Evolutionary conservation across 2,797 vertebrate species (phyloP).

Genomic region (Zenarchopterus dispar): DNA sequence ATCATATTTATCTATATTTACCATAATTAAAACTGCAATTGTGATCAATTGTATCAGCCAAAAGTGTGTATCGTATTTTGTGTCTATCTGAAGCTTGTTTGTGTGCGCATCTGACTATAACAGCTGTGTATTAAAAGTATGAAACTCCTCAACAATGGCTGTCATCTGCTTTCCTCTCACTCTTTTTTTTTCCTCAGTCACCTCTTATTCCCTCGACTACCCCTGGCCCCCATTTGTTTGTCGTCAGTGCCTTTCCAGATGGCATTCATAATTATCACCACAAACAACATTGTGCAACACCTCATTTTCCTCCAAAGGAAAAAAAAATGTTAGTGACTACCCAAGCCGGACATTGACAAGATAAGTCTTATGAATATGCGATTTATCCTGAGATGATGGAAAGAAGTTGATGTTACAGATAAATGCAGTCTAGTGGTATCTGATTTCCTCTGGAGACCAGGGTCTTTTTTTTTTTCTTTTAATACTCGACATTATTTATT

Average conservation of each 20-base stretch:
- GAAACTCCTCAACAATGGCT: not conserved
- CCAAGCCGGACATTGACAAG: slow-evolving; percentile 46
- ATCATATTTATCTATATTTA: slow-evolving; percentile 39
- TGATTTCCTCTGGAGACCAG: slow-evolving; percentile 1
- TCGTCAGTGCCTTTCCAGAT: slow-evolving; percentile 44
- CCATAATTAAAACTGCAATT: slow-evolving; percentile 35
- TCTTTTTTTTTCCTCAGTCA: not conserved
- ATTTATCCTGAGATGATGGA: slow-evolving; percentile 30
- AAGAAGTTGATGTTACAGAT: slow-evolving; percentile 20
- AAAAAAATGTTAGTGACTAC: slow-evolving; percentile 31
- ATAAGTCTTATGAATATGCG: slow-evolving; percentile 46
- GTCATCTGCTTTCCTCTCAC: not conserved
- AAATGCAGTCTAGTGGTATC: slow-evolving; percentile 10
- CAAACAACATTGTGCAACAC: slow-evolving; percentile 31
- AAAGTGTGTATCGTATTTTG: slow-evolving; percentile 51
- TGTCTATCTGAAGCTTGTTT: slow-evolving; percentile 54
- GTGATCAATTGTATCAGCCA: slow-evolving; percentile 52
- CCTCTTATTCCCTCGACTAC: not conserved
- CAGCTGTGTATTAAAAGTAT: slow-evolving; percentile 37
- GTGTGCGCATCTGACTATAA: slow-evolving; percentile 32
- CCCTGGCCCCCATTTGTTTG: not conserved
- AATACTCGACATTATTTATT: slow-evolving; percentile 46
- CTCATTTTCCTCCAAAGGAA: slow-evolving; percentile 23
- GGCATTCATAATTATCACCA: slow-evolving; percentile 49
- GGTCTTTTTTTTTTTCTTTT: slow-evolving; percentile 27